Evolutionary conservation across 2,888 invertebrate species (phyloP).

Genomic region (Hipparchia sbordonii): DNA sequence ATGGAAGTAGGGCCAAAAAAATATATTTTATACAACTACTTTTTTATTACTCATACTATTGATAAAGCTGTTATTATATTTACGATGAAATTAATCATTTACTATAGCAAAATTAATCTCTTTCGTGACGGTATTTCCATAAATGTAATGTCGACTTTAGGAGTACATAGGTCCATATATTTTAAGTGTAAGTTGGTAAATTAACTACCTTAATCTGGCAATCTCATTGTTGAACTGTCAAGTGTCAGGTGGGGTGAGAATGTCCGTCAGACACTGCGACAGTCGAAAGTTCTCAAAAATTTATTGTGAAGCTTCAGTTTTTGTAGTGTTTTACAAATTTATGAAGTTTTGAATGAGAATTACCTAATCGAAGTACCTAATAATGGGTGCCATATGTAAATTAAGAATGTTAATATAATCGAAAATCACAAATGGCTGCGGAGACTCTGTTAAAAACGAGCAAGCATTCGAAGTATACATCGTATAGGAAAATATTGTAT

Average conservation of each 20-base stretch:
- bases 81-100: too few species aligned
- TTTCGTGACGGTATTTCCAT: too few species aligned
- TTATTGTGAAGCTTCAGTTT: conserved; percentile 52
- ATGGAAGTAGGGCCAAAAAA: too few species aligned
- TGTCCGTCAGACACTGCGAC: conserved; percentile 38
- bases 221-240: neutral
- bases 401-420: conserved; percentile 67
- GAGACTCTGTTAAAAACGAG: conserved; percentile 73
- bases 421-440: conserved; percentile 78
- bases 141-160: too few species aligned
- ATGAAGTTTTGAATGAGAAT: conserved; percentile 74
- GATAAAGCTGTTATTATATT: too few species aligned
- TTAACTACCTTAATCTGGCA: neutral
- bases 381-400: conserved; percentile 77
- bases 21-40: too few species aligned
- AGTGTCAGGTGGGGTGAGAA: conserved; percentile 4
- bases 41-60: too few species aligned
- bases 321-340: conserved; percentile 65
- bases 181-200: neutral
- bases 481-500: conserved; percentile 78
- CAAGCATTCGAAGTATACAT: conserved; percentile 75
- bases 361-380: conserved; percentile 58
- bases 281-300: conserved; percentile 44
- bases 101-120: too few species aligned
- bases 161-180: too few species aligned